phyloP scores from a whole-genome alignment of 2,113 vertebrate species.

The Hassar affinis region DNA sequence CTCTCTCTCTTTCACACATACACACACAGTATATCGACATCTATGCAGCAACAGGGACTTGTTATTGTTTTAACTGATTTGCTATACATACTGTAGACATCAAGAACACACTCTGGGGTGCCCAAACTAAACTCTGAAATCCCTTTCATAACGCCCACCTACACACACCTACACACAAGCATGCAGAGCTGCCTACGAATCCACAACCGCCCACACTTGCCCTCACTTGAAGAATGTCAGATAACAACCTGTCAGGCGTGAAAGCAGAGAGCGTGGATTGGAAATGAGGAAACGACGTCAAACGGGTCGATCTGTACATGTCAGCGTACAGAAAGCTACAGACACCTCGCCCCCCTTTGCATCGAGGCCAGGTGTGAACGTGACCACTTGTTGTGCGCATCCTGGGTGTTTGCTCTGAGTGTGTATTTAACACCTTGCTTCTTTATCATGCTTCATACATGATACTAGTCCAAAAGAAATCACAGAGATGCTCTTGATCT shows the following conservation, averaged over 20 bases:
- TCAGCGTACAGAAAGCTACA: neutral
- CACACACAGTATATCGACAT: no score
- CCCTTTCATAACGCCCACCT: neutral
- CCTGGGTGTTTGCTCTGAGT: neutral
- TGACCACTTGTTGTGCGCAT: constrained; percentile 13
- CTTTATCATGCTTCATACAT: neutral
- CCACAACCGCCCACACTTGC: constrained; percentile 30
- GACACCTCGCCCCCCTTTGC: neutral
- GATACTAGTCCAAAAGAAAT: neutral
- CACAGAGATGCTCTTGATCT: neutral
- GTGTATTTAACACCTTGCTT: neutral
- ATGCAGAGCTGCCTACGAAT: constrained; percentile 3
- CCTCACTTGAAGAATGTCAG: constrained; percentile 47
- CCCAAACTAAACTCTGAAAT: constrained; percentile 45
- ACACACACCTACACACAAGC: constrained; percentile 17
- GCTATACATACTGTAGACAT: constrained; percentile 31
- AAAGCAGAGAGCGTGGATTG: constrained; percentile 22
- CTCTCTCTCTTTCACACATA: no score
- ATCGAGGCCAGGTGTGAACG: neutral
- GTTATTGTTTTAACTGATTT: constrained; percentile 37
- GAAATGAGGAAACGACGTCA: neutral
- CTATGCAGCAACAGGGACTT: neutral
- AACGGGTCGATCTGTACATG: neutral
- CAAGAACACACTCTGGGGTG: constrained; percentile 40
- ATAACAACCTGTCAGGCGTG: constrained; percentile 52